Percentiles rank a stretch among this genome's conserved stretches.
Conservation (phyloP, 2,113 vertebrate genomes). For the Copsychus sechellarum region DNA sequence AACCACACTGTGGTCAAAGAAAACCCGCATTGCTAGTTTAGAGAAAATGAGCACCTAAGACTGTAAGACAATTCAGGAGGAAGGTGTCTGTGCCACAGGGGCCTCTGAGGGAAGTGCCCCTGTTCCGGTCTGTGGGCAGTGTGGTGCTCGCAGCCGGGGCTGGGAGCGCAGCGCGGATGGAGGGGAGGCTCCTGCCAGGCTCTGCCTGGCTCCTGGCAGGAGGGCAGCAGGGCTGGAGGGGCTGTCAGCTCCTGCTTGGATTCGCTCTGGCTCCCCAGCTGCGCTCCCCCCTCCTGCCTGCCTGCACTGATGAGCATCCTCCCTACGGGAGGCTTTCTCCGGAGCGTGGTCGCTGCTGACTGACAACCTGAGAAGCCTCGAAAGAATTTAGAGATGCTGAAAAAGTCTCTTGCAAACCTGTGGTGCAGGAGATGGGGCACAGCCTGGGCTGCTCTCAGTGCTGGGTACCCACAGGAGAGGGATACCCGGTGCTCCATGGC, state of each 20-base stretch:
- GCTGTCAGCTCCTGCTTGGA: neutral
- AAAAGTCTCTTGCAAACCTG: neutral
- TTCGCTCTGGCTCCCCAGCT: neutral
- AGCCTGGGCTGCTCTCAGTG: neutral
- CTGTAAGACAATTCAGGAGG: neutral
- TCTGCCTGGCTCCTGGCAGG: neutral
- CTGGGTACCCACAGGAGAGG: neutral
- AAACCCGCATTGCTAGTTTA: neutral
- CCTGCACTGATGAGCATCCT: constrained; percentile 32
- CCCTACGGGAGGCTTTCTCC: neutral
- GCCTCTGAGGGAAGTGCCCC: neutral
- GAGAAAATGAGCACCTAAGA: neutral
- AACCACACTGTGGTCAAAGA: neutral
- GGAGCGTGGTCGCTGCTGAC: neutral
- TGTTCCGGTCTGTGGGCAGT: accelerated
- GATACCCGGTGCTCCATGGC: accelerated
- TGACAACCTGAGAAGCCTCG: constrained; percentile 27
- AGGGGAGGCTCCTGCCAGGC: neutral
- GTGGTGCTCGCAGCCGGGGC: neutral
- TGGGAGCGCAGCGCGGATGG: accelerated
- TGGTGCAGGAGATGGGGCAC: neutral
- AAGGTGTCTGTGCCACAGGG: neutral
- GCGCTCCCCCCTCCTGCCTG: neutral
- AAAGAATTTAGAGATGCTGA: neutral
- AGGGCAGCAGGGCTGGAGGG: neutral